Percentiles rank a stretch among this genome's conserved stretches.
Evolutionary conservation across 2,797 vertebrate genomes (phyloP).

Genomic region (Smutsia gigantea): DNA sequence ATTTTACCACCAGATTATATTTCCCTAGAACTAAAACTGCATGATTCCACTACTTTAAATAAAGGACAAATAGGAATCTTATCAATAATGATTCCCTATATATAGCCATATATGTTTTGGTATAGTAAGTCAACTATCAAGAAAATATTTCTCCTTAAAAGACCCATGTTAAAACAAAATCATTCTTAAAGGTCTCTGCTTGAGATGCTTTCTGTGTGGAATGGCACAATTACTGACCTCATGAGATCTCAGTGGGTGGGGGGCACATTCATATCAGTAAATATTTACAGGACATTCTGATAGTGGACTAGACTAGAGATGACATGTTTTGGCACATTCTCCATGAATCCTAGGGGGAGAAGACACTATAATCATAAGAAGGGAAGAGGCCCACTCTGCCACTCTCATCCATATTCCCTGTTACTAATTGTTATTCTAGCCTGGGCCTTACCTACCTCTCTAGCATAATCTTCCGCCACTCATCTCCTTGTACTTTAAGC

Average conservation of each 20-base stretch:
- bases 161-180: neutral
- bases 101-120: neutral
- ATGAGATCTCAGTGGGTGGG: neutral
- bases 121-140: neutral
- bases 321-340: neutral
- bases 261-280: neutral
- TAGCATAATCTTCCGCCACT: neutral
- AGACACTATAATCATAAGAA: neutral
- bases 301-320: neutral
- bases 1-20: neutral
- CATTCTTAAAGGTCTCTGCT: neutral
- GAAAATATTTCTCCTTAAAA: conserved; percentile 38
- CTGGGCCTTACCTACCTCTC: neutral
- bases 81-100: neutral
- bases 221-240: neutral
- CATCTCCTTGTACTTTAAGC: neutral
- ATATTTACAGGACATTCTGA: neutral
- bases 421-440: neutral
- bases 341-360: neutral
- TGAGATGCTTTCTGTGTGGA: neutral
- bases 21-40: conserved; percentile 31
- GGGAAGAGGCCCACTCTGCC: neutral
- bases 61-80: neutral
- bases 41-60: conserved; percentile 19
- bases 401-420: neutral